These are phyloP conservation scores for Nymphalis c-album DNA, from an alignment of 2,888 invertebrate genomes.

Conservation along the genomic window DNA sequence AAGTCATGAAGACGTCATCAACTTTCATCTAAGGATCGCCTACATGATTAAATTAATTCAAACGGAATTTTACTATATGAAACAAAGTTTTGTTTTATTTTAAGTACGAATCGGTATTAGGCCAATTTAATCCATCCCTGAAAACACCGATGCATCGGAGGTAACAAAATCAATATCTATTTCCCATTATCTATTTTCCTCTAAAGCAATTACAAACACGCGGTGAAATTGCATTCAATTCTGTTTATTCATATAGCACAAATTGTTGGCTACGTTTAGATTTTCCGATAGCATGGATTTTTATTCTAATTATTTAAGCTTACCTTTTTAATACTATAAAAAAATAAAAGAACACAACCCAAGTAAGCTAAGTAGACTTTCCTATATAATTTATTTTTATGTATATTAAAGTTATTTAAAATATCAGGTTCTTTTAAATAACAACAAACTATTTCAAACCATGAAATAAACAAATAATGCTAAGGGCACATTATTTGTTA, in stretches of 20 bases:
- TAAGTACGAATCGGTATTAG: conserved; percentile 1
- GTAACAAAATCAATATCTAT: conserved; percentile 36
- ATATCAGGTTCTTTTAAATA: too few relatives aligned
- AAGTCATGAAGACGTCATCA: too few relatives aligned
- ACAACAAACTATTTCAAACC: too few relatives aligned
- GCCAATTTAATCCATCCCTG: conserved; percentile 11
- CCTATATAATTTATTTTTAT: too few relatives aligned
- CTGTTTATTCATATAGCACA: conserved; percentile 26
- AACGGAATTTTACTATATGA: neutral
- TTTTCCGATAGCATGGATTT: conserved; percentile 12
- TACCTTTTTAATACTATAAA: neutral
- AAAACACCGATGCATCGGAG: conserved; percentile 15
- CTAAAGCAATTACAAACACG: conserved; percentile 28
- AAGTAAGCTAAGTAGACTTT: too few relatives aligned
- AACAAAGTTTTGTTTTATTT: neutral
- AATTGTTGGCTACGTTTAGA: conserved; percentile 21
- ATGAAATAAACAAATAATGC: too few relatives aligned
- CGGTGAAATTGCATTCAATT: conserved; percentile 26
- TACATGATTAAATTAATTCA: too few relatives aligned
- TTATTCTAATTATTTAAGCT: neutral
- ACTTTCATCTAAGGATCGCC: too few relatives aligned
- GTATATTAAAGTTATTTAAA: too few relatives aligned
- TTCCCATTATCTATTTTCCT: conserved; percentile 40
- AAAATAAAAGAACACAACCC: too few relatives aligned
- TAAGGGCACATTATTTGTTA: too few relatives aligned